Evolutionary conservation across 2,113 vertebrate genomes (phyloP), one percentile per base, ranked within the genome.

Genomic region (Alouatta palliata): DNA sequence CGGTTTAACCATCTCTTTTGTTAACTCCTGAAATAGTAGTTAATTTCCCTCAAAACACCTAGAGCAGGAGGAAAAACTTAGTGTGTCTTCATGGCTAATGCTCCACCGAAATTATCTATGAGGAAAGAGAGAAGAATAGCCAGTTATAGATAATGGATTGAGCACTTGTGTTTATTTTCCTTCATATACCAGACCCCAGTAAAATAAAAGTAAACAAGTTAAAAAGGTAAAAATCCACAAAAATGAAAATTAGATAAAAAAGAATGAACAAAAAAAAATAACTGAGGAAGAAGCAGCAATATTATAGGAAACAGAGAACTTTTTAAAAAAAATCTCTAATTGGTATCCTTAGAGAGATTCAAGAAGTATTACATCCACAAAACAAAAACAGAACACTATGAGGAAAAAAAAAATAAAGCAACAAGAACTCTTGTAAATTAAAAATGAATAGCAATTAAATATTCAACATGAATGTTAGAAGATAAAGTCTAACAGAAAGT

Each of bases 191-290:
- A 76, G 37, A 73, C 23, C 61, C 54, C 23, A 32, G 9, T 73
- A 47, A 73, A 80, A 86, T 90, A 66, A 91, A 91, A 94, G 47
- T 17, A 76, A 91, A 88, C n/a, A 12, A 81, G 49, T 49, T 82
- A 32, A 81, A 91, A 91, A 91, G 10, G 19, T 54, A 81, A 86
- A 94, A 64, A 83, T 47, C 47, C n/a, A 90, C 12, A 56, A 49
- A 66, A 81, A 82, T 43, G 17, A 82, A 27, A 88, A 54, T 14
- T 54, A 16, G 52, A 9, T 75, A 35, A 94, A 91, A 87, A 23
- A 30, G 12, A 37, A 40, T 52, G 20, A 80, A 61, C 11, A 14
- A 40, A 32, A 40, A 70, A 43, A 94, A 91, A 92, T 20, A 4
- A 76, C 66, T 58, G 35, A 16, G 12, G 17, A 61, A 80, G 43